phyloP scores from a whole-genome alignment of 2,113 vertebrate species.

The Lophotis ruficrista region DNA sequence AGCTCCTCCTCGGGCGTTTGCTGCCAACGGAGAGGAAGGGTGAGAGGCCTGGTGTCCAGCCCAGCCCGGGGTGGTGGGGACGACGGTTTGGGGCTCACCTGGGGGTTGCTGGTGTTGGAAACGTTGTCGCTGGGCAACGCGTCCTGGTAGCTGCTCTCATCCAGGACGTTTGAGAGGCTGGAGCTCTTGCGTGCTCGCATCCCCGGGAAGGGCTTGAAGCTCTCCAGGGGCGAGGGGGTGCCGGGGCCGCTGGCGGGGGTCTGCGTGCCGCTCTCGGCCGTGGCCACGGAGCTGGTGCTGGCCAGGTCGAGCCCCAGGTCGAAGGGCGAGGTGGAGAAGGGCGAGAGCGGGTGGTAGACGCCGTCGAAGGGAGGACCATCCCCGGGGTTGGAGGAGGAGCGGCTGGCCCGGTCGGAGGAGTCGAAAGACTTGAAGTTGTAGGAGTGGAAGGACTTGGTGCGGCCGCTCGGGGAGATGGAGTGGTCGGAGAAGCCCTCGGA shows the following conservation, averaged over 20 bases:
- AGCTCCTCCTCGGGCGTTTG: constrained; percentile 95
- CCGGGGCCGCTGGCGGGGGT: constrained; percentile 83
- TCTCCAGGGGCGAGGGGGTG: constrained; percentile 88
- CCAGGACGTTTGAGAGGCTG: constrained; percentile 94
- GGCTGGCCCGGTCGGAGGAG: constrained; percentile 81
- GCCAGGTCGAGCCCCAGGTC: constrained; percentile 83
- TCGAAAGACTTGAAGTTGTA: constrained; percentile 87
- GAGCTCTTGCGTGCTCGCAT: constrained; percentile 86
- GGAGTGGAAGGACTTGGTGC: constrained; percentile 71
- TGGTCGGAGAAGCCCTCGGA: constrained; percentile 83
- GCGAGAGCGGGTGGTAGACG: constrained; percentile 87
- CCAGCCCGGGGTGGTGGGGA: rapidly evolving
- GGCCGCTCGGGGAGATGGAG: constrained; percentile 75
- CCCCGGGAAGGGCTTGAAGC: constrained; percentile 81
- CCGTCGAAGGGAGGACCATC: constrained; percentile 63
- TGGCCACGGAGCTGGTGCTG: constrained; percentile 70
- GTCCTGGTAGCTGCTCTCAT: constrained; percentile 88
- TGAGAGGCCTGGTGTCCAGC: rapidly evolving
- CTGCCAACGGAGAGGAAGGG: neutral
- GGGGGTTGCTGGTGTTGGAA: constrained; percentile 94
- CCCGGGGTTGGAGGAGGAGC: constrained; percentile 80
- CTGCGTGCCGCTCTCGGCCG: constrained; percentile 63
- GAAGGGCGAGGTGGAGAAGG: constrained; percentile 85
- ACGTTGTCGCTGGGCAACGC: constrained; percentile 82
- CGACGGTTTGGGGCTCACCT: constrained; percentile 69